Conservation (phyloP, 1,140 invertebrate genomes). For the Anastatus disparis region DNA sequence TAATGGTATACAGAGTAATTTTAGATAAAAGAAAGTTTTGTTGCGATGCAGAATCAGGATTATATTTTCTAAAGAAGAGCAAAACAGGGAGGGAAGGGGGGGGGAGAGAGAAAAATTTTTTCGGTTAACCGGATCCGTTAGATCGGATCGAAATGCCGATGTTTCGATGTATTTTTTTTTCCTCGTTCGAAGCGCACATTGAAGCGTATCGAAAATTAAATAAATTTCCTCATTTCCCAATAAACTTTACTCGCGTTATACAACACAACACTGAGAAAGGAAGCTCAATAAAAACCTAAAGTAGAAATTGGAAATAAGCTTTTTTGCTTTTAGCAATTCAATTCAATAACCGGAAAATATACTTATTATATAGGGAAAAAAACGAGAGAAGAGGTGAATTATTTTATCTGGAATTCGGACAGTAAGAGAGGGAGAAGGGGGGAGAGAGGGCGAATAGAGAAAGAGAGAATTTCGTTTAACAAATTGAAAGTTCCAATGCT, state of each 20-base stretch:
- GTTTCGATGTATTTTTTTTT: constrained; percentile 8
- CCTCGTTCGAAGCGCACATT: background rate
- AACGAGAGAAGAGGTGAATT: too few relatives aligned
- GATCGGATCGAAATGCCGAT: constrained; percentile 11
- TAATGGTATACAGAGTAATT: constrained; percentile 19
- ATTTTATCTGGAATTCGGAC: background rate
- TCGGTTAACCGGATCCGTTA: constrained; percentile 11
- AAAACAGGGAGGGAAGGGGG: background rate
- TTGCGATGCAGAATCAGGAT: background rate
- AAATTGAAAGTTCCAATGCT: background rate
- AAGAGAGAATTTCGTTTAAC: background rate
- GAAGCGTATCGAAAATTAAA: constrained; percentile 11
- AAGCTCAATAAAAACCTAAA: background rate
- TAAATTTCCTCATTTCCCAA: constrained; percentile 18
- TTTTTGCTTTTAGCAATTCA: background rate
- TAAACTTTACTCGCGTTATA: background rate
- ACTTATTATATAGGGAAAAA: constrained; percentile 1
- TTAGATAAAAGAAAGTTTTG: constrained; percentile 22
- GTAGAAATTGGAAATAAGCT: constrained; percentile 4
- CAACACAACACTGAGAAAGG: background rate
- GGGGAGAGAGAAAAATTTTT: background rate
- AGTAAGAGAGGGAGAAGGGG: too few relatives aligned
- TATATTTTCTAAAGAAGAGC: constrained; percentile 2
- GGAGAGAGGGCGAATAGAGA: too few relatives aligned
- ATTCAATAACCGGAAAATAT: constrained; percentile 12